Percentiles rank a stretch among this genome's conserved stretches.
Conservation (phyloP, 2,888 invertebrate genomes). For the Mythimna albipuncta region DNA sequence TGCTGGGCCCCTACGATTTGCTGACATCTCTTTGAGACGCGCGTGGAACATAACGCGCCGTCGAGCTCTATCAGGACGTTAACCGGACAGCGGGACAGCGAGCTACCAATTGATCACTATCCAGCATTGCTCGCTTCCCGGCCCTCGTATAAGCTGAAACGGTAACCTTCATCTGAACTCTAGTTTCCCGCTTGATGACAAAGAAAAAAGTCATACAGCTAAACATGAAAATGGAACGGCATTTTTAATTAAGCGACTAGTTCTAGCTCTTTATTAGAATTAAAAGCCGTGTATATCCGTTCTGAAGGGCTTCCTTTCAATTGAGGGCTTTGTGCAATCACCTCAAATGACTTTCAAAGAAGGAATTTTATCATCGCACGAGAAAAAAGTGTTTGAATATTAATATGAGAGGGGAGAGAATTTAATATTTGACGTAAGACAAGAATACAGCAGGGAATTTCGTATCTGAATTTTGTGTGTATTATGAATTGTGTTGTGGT, state of each 20-base stretch:
- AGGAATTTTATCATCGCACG: conserved; percentile 73
- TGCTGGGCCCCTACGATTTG: no score
- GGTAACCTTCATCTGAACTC: not conserved
- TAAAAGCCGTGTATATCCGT: conserved; percentile 61
- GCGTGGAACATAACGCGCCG: no score
- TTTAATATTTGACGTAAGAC: conserved; percentile 83
- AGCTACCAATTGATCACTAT: no score
- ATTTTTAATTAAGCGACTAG: conserved; percentile 64
- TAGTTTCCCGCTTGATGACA: conserved; percentile 1
- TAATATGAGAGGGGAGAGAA: conserved; percentile 79
- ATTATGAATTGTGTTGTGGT: conserved; percentile 78
- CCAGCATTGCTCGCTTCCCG: no score
- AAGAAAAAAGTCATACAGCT: not conserved
- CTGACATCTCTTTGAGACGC: no score
- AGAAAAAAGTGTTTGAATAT: conserved; percentile 80
- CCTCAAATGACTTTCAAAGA: conserved; percentile 77
- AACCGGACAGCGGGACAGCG: no score
- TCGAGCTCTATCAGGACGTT: no score
- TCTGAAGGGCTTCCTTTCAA: conserved; percentile 67
- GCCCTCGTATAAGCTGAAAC: not conserved
- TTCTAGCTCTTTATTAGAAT: conserved; percentile 57
- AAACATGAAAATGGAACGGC: conserved; percentile 14
- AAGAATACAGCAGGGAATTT: conserved; percentile 75
- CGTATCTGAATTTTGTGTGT: conserved; percentile 78
- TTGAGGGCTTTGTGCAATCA: conserved; percentile 81